These are phyloP conservation scores for Paralinhomoeus sp. DNA, from an alignment of 2,888 invertebrate genomes.

Conservation along the genomic window DNA sequence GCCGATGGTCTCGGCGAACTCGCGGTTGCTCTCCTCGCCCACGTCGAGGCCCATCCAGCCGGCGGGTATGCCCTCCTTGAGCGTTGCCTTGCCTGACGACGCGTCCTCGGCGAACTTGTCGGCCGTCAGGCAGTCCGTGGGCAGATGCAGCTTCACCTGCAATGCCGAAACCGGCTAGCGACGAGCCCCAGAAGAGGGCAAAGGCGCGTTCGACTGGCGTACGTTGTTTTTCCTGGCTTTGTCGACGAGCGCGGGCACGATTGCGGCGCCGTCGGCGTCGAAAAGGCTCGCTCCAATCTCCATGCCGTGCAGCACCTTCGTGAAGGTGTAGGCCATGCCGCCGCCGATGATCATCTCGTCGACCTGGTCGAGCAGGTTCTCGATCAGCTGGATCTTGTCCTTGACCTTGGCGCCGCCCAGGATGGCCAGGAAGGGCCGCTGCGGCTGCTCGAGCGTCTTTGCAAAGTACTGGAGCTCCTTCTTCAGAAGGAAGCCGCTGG, in stretches of 20 bases:
- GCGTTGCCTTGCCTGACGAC: constrained; percentile 46
- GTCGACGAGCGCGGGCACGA: constrained; percentile 60
- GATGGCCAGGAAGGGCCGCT: constrained; percentile 87
- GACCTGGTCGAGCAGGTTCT: constrained; percentile 78
- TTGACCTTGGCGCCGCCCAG: constrained; percentile 97
- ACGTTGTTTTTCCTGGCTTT: constrained; percentile 66
- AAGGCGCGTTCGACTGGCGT: background rate
- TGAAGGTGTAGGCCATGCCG: constrained; percentile 97
- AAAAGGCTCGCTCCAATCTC: constrained; percentile 64
- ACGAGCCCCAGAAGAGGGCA: background rate
- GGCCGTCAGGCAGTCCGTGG: constrained; percentile 77
- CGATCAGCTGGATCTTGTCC: constrained; percentile 91
- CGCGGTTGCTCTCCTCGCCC: constrained; percentile 58
- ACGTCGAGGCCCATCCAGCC: constrained; percentile 85
- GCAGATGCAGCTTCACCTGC: constrained; percentile 48
- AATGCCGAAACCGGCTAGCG: no score
- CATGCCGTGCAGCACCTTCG: constrained; percentile 73
- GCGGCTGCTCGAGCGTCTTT: constrained; percentile 83
- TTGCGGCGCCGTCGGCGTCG: constrained; percentile 86
- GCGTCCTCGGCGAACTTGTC: constrained; percentile 90
- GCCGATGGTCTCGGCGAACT: constrained; percentile 54
- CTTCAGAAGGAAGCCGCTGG: constrained; percentile 80
- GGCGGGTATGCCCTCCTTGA: constrained; percentile 63
- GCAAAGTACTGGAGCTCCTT: constrained; percentile 93
- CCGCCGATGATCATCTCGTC: constrained; percentile 99